Evolutionary conservation across 2,888 invertebrate genomes (phyloP).

Genomic region (Drosophila falleni): DNA sequence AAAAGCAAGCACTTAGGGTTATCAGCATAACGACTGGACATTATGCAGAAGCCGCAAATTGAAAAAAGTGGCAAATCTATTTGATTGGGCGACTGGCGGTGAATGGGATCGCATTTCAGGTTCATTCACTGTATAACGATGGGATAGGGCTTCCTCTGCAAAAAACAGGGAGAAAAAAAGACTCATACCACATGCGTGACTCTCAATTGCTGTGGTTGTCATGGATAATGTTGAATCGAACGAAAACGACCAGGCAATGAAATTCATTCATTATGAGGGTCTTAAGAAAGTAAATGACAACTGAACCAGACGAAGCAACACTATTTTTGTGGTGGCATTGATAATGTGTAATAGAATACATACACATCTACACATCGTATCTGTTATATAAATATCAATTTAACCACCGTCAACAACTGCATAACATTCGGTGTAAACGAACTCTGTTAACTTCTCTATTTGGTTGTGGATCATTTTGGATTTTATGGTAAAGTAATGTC

Average conservation of each 20-base stretch:
- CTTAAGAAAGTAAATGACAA: conserved; percentile 26
- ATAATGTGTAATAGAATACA: conserved; percentile 48
- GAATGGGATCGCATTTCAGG: conserved; percentile 59
- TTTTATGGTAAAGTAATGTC: conserved; percentile 1
- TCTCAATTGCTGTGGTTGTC: conserved; percentile 36
- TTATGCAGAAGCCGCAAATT: conserved; percentile 36
- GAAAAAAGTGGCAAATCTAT: conserved; percentile 26
- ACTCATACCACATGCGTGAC: conserved; percentile 24
- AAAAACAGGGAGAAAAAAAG: not conserved
- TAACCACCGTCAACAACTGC: conserved; percentile 16
- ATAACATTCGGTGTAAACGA: conserved; percentile 11
- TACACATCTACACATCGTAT: not conserved
- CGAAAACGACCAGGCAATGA: conserved; percentile 17
- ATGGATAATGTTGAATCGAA: conserved; percentile 31
- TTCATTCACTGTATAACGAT: conserved; percentile 56
- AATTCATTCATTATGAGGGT: conserved; percentile 45
- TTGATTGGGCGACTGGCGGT: conserved; percentile 15
- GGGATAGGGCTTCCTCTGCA: conserved; percentile 46
- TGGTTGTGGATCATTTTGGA: not conserved
- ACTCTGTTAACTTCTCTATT: not conserved
- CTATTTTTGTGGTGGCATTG: conserved; percentile 47
- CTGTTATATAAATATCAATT: conserved; percentile 41
- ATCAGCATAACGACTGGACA: conserved; percentile 17
- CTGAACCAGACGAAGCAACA: conserved; percentile 13
- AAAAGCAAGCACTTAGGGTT: conserved; percentile 22